Evolutionary conservation across 2,797 vertebrate genomes (phyloP).

Genomic region (Lutjanus argentimaculatus): DNA sequence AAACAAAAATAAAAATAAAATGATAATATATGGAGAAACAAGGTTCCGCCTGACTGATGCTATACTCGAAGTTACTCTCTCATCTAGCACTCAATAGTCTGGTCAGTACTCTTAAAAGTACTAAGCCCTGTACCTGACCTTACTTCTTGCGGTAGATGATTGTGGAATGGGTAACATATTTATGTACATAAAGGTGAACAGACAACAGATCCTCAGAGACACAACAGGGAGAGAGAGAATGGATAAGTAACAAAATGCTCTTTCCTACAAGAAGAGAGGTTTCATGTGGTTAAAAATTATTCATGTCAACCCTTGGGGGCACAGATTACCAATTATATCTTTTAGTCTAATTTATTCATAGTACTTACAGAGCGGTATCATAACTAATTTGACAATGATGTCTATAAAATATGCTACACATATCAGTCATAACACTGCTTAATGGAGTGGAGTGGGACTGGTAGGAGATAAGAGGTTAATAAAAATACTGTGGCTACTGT

Average conservation of each 20-base stretch:
- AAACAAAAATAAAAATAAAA: no score
- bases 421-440: conserved; percentile 36
- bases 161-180: neutral
- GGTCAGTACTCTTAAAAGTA: no score
- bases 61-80: no score
- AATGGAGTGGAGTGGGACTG: conserved; percentile 7
- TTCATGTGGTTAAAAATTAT: conserved; percentile 5
- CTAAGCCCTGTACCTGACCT: neutral
- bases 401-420: conserved; percentile 5
- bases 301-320: neutral
- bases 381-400: conserved; percentile 11
- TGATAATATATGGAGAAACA: no score
- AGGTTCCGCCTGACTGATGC: no score
- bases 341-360: neutral
- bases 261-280: neutral
- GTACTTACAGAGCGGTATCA: neutral
- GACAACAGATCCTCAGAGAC: neutral
- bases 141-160: neutral
- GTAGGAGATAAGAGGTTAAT: conserved; percentile 47
- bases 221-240: neutral
- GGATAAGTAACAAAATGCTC: neutral
- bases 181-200: neutral
- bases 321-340: neutral
- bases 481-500: conserved; percentile 47
- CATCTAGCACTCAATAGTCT: no score